phyloP scores from a whole-genome alignment of 2,888 invertebrate genomes.

The Eudiplozoon nipponicum region DNA sequence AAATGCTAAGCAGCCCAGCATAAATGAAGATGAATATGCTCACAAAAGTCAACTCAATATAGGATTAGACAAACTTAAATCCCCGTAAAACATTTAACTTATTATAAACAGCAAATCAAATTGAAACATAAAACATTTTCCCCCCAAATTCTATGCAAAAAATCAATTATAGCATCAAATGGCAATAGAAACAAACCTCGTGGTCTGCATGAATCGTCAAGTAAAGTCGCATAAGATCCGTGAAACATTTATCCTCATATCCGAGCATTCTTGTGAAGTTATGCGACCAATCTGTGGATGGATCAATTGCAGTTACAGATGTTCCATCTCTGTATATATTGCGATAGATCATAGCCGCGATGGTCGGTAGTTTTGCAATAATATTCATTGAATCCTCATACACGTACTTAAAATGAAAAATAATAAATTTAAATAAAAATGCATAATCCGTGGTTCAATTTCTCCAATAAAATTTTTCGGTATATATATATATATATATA shows the following conservation, averaged over 20 bases:
- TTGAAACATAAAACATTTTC: too few relatives aligned
- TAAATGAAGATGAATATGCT: too few relatives aligned
- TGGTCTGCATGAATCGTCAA: slow-evolving; percentile 43
- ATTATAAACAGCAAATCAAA: too few relatives aligned
- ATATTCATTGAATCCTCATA: slow-evolving; percentile 76
- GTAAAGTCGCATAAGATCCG: slow-evolving; percentile 62
- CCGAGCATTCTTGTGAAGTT: slow-evolving; percentile 64
- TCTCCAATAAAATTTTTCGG: too few relatives aligned
- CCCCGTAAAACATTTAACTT: too few relatives aligned
- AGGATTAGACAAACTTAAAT: too few relatives aligned
- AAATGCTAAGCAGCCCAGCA: too few relatives aligned
- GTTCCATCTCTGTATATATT: slow-evolving; percentile 48
- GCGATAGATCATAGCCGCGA: slow-evolving; percentile 68
- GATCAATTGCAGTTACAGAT: slow-evolving; percentile 54
- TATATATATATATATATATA: too few relatives aligned
- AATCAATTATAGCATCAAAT: neutral
- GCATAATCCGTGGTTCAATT: too few relatives aligned
- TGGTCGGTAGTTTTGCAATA: slow-evolving; percentile 64
- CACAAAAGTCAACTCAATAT: too few relatives aligned
- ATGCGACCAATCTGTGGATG: slow-evolving; percentile 58
- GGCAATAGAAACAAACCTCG: slow-evolving; percentile 28
- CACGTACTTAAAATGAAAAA: slow-evolving; percentile 31
- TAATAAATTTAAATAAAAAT: too few relatives aligned
- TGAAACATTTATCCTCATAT: slow-evolving; percentile 43
- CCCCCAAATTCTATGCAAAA: too few relatives aligned